A percentile compares a stretch with the other conserved stretches of the same genome.
These are phyloP conservation scores for Phasia obesa DNA, from an alignment of 2,888 invertebrate species.

Conservation along the genomic window DNA sequence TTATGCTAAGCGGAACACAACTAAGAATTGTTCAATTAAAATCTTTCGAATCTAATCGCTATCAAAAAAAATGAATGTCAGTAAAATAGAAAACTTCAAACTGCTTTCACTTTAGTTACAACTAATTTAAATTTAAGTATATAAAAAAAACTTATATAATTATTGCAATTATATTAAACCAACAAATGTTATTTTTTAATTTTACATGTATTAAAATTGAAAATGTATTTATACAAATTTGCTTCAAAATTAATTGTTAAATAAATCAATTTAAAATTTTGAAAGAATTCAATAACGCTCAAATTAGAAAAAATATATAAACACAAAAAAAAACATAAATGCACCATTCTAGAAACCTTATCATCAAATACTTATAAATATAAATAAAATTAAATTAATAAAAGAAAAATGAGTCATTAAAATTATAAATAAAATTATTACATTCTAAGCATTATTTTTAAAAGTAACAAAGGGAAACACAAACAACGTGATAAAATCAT, in stretches of 20 bases:
- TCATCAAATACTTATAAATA: slow-evolving; percentile 42
- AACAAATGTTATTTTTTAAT: background rate
- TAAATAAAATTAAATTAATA: slow-evolving; percentile 2
- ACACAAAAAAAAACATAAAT: slow-evolving; percentile 53
- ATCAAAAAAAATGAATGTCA: too few species aligned
- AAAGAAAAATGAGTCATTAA: slow-evolving; percentile 50
- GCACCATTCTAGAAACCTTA: slow-evolving; percentile 60
- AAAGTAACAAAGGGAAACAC: slow-evolving; percentile 76
- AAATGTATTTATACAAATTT: slow-evolving; percentile 50
- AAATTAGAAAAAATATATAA: slow-evolving; percentile 62
- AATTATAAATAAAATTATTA: slow-evolving; percentile 45
- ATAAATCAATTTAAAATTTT: slow-evolving; percentile 22
- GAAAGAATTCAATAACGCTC: slow-evolving; percentile 60
- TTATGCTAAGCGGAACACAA: too few species aligned
- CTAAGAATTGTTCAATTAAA: too few species aligned
- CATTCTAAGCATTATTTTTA: slow-evolving; percentile 70
- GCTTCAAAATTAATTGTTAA: background rate
- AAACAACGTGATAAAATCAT: slow-evolving; percentile 77
- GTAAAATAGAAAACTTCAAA: too few species aligned
- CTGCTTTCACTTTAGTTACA: too few species aligned
- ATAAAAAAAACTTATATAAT: background rate
- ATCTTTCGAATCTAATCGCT: too few species aligned
- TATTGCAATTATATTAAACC: background rate
- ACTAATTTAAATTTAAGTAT: too few species aligned
- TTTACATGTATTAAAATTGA: slow-evolving; percentile 5